Base-by-base conservation (phyloP, 2,113 vertebrate genomes). In the Lynx canadensis region DNA sequence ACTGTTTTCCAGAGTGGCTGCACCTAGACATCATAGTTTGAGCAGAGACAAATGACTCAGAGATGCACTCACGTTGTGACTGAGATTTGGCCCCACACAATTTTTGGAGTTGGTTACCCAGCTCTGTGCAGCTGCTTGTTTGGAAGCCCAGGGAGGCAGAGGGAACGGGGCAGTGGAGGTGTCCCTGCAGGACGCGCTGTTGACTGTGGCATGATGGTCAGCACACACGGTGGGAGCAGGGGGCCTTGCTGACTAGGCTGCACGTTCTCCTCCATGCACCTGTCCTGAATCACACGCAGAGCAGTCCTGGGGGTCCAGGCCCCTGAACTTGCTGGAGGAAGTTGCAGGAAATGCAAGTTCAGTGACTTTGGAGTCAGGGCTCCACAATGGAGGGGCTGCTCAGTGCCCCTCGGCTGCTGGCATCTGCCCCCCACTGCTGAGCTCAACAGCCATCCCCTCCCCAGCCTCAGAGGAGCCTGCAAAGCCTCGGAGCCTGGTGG, bases 11-110 rank as follows among this genome's bases (percentile, higher is more conserved):
- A 45, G 45, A 45, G 45, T 45, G 45, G 45, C 45, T 45, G 45
- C 45, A 45, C 45, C 45, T 25, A 38, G n/a, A n/a, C 25, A 68
- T 57, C 68, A 19, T 23, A 33, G 33, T 81, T 29, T 31, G 52
- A 63, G 10, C 13, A 23, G 29, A 73, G 68, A 82, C 45, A 48
- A 19, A 36, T 15, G 48, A 21, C 68, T 36, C 11, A 5, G 66
- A 63, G 38, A 63, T 14, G 18, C 1, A 1, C 23, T 29, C 52
- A 4, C 3, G 1, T 4, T 7, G 8, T 5, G 6, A 48, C 41
- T 45, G 2, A 79, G 19, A 60, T 41, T 13, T 48, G 84, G 71
- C 31, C 4, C 45, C 74, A 12, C 0, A 12, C 4, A 14, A 29
- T 8, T 78, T 36, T 36, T 48, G 65, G 36, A 36, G 63, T 63